Conservation (phyloP, 1,140 invertebrate species). For the Schlechtendalia chinensis region DNA sequence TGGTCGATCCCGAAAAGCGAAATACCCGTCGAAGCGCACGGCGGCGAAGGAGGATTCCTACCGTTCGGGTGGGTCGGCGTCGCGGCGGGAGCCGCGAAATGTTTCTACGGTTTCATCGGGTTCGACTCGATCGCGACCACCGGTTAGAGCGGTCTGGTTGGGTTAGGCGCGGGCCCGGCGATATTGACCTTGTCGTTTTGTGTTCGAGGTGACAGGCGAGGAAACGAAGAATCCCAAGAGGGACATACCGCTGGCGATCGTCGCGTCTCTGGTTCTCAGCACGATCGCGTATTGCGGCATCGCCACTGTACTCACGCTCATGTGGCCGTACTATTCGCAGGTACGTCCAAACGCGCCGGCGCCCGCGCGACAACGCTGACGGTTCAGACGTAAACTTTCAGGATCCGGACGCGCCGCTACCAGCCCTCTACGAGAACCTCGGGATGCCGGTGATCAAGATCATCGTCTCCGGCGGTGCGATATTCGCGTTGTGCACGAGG, state of each 20-base stretch:
- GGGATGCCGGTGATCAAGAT: conserved; percentile 80
- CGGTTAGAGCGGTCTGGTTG: conserved; percentile 57
- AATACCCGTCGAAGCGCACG: conserved; percentile 58
- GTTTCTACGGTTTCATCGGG: conserved; percentile 86
- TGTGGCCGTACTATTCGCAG: conserved; percentile 63
- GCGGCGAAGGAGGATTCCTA: conserved; percentile 71
- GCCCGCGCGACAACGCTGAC: too few relatives aligned
- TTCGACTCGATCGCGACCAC: conserved; percentile 85
- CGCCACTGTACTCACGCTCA: conserved; percentile 81
- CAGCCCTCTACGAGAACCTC: conserved; percentile 74
- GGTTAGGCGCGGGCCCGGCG: too few relatives aligned
- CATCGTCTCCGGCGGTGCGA: conserved; percentile 72
- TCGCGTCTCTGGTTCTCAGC: conserved; percentile 60
- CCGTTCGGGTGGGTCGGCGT: conserved; percentile 79
- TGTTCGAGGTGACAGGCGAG: conserved; percentile 57
- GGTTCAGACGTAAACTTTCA: neutral
- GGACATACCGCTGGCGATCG: conserved; percentile 63
- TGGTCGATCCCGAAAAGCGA: conserved; percentile 58
- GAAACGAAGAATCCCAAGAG: conserved; percentile 65
- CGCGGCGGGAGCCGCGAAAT: conserved; percentile 78
- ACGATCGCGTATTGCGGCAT: conserved; percentile 70
- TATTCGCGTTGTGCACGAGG: conserved; percentile 50
- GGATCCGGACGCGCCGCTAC: conserved; percentile 67
- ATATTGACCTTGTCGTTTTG: too few relatives aligned
- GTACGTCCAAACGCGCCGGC: neutral